Conservation (phyloP, 2,888 invertebrate genomes). For the Volucella zonaria region DNA sequence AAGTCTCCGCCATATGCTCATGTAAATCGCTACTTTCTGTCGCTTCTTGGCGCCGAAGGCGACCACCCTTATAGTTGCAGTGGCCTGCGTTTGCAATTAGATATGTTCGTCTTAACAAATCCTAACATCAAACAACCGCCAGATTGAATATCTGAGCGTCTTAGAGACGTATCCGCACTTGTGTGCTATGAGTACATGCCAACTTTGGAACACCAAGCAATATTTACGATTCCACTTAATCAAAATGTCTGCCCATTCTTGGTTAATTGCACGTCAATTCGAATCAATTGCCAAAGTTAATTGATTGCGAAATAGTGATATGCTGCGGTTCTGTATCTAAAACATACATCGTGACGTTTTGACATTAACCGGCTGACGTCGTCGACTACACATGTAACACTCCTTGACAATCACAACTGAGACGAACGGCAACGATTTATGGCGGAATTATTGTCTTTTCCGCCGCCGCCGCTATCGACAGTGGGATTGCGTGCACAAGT, state of each 20-base stretch:
- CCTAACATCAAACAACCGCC: constrained; percentile 48
- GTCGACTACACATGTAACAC: constrained; percentile 16
- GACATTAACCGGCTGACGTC: constrained; percentile 5
- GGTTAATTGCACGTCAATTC: constrained; percentile 73
- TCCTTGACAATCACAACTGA: constrained; percentile 33
- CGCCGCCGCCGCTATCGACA: constrained; percentile 2
- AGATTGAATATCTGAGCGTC: constrained; percentile 48
- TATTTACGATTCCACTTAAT: constrained; percentile 71
- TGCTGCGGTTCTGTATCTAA: constrained; percentile 16
- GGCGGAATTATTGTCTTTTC: constrained; percentile 36
- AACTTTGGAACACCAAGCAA: constrained; percentile 21
- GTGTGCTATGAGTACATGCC: background rate
- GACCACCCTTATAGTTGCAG: constrained; percentile 45
- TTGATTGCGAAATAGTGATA: constrained; percentile 62
- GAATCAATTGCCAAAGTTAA: constrained; percentile 72
- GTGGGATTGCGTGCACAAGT: background rate
- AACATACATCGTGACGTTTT: constrained; percentile 45
- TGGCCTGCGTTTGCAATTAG: constrained; percentile 15
- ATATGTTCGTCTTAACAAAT: constrained; percentile 48
- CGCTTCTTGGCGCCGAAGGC: constrained; percentile 54
- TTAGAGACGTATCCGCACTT: constrained; percentile 3
- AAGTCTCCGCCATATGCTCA: constrained; percentile 15
- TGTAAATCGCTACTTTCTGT: constrained; percentile 14
- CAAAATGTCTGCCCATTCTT: constrained; percentile 67
- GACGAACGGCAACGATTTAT: constrained; percentile 30